Percentiles rank a stretch among this genome's conserved stretches.
Evolutionary conservation across 2,113 vertebrate species (phyloP).

Genomic region (Chitala chitala): DNA sequence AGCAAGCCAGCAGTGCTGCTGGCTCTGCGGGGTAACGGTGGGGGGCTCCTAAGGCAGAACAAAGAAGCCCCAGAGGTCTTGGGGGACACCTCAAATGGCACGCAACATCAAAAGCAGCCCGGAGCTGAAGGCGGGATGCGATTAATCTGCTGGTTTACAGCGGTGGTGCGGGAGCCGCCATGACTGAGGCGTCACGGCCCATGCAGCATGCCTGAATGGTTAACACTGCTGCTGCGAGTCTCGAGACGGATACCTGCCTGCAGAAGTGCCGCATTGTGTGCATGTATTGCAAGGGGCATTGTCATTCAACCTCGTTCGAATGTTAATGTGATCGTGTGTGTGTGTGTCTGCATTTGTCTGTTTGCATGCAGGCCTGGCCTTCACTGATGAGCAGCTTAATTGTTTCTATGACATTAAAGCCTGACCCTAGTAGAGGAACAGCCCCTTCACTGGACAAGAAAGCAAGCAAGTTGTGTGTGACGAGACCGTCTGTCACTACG

Average conservation of each 20-base stretch:
- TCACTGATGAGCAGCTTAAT: constrained; percentile 11
- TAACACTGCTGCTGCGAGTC: too few relatives aligned
- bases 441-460: background rate
- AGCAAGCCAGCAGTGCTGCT: background rate
- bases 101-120: background rate
- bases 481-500: background rate
- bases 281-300: too few relatives aligned
- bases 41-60: background rate
- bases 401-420: constrained; percentile 17
- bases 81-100: background rate
- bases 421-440: background rate
- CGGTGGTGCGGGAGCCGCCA: background rate
- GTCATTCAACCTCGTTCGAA: too few relatives aligned
- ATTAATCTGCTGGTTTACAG: constrained; percentile 25
- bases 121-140: background rate
- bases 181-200: background rate
- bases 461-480: background rate
- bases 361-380: constrained; percentile 4
- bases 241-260: constrained; percentile 1
- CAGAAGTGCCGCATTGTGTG: too few relatives aligned
- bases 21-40: background rate
- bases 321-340: background rate
- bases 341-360: background rate
- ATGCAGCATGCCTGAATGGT: too few relatives aligned
- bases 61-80: background rate